Evolutionary conservation across 2,888 invertebrate species (phyloP), one percentile per base, ranked within the genome.

Genomic region (Anthophora plumipes): DNA sequence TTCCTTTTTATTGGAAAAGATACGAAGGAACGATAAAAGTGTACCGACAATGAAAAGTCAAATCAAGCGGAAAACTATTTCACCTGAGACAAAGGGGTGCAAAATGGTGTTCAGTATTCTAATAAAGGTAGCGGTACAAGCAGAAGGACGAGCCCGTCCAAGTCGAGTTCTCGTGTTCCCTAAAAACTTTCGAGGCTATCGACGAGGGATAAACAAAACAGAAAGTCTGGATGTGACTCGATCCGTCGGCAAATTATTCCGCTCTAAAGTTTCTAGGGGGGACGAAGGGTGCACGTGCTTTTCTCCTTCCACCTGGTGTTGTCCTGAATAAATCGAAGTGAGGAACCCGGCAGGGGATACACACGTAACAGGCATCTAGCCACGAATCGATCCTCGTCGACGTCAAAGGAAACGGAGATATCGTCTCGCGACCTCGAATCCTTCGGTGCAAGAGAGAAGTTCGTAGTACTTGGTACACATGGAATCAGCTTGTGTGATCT

Each of bases 61-160:
- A 55, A 12, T 20, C 3, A 12, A 1, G 7, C 6, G 22, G 31
- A 50, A 59, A 48, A 25, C 41, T 7, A 8, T 37, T n/a, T 14
- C 7, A 12, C 0, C 4, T 9, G 9, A 2, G 25, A 22, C 20
- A 63, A 72, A 70, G 43, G 39, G 31, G 7, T 41, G 41, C 11
- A 37, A 54, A 73, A 79, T 66, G 31, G 17, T 17, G 46, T 54
- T 71, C 61, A 61, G 48, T 48, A 46, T 59, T 25, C 46, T 68
- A 80, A 80, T 80, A 80, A 82, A 80, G 74, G 43, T 25, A 46
- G n/a, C 17, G n/a, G 60, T 78, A 75, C 74, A 81, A 57, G 81
- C 67, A 31, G 43, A 55, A 71, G 81, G 81, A 80, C 43, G 81
- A 52, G 25, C 52, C 63, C 14, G 41, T 63, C 11, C 67, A 39